phyloP scores from a whole-genome alignment of 1,140 invertebrate species.

The Caenorhabditis elegans region WBcel235 BX284606.5:4460001-4460500 shows the following conservation, averaged over 20 bases:
- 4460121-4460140: slow-evolving; percentile 39
- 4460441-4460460: background rate
- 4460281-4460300: background rate
- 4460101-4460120: slow-evolving; percentile 53
- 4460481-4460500: too few relatives aligned
- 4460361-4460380: background rate
- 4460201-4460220: background rate
- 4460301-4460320: slow-evolving; percentile 9
- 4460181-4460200: too few relatives aligned
- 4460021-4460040: background rate
- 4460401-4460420: background rate
- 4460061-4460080: background rate
- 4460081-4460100: slow-evolving; percentile 43
- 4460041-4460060: slow-evolving; percentile 9
- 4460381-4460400: background rate
- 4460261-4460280: background rate
- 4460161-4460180: too few relatives aligned
- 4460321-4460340: slow-evolving; percentile 24
- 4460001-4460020: background rate
- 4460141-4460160: slow-evolving; percentile 40
- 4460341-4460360: background rate
- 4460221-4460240: background rate
- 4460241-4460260: background rate
- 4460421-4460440: background rate
- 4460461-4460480: background rate